A percentile compares a stretch with the other conserved stretches of the same genome.
Evolutionary conservation across 2,113 vertebrate species (phyloP).

Genomic region (Campylorhamphus procurvoides): DNA sequence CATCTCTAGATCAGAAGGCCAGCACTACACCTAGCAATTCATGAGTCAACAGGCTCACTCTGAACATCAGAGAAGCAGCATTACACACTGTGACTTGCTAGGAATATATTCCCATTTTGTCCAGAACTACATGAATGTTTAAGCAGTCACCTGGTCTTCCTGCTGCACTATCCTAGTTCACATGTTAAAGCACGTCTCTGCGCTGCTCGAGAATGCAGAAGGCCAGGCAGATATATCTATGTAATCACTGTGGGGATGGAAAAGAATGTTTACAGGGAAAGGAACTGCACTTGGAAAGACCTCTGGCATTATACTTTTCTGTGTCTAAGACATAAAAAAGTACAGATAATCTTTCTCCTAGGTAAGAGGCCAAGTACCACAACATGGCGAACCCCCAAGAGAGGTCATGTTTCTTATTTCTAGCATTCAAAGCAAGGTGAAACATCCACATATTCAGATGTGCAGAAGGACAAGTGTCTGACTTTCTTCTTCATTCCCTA

Average conservation of each 20-base stretch:
- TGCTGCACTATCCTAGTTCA: not conserved
- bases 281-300: not conserved
- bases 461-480: not conserved
- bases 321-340: not conserved
- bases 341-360: not conserved
- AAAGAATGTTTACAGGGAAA: not conserved
- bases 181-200: accelerated
- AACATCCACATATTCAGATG: not conserved
- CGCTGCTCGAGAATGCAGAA: not conserved
- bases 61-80: not conserved
- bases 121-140: not conserved
- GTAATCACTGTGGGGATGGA: not conserved
- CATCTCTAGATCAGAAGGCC: not conserved
- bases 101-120: not conserved
- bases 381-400: not conserved
- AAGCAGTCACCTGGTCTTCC: not conserved
- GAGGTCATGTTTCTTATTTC: not conserved
- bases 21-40: not conserved
- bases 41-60: not conserved
- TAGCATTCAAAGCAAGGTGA: not conserved
- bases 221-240: not conserved
- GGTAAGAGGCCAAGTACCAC: not conserved
- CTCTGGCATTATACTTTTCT: not conserved
- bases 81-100: not conserved
- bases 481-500: not conserved